phyloP scores from a whole-genome alignment of 2,888 invertebrate species.

The Pachydiplax longipennis region DNA sequence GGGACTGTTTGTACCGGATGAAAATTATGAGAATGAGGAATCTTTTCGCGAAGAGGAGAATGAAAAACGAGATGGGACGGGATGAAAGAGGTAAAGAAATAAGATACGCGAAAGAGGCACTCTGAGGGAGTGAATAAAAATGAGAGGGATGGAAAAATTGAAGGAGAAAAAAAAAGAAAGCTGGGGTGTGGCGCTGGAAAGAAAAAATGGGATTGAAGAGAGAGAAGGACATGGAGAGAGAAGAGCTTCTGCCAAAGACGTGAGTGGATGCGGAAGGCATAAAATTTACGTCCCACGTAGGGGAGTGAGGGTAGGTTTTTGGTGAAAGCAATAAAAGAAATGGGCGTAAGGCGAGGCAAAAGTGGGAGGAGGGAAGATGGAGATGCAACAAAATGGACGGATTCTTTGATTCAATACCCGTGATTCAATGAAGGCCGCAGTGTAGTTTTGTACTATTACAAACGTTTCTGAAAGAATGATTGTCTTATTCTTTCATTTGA shows the following conservation, averaged over 20 bases:
- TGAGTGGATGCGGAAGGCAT: slow-evolving; percentile 39
- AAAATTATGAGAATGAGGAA: neutral
- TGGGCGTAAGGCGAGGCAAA: neutral
- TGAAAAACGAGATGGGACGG: neutral
- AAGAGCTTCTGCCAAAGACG: slow-evolving; percentile 28
- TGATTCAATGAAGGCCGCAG: neutral
- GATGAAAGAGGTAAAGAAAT: neutral
- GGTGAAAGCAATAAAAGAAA: slow-evolving; percentile 45
- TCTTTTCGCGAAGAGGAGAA: too few species aligned
- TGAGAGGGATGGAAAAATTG: neutral
- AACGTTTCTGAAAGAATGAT: too few species aligned
- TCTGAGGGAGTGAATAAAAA: slow-evolving; percentile 34
- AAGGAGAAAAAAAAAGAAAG: slow-evolving; percentile 8
- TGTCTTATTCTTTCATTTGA: too few species aligned
- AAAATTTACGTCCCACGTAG: slow-evolving; percentile 43
- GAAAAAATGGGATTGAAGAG: neutral
- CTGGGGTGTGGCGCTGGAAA: neutral
- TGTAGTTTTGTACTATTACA: neutral
- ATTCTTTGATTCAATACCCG: neutral
- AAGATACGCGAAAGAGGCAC: neutral
- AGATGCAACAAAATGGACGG: neutral
- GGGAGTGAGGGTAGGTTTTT: slow-evolving; percentile 4
- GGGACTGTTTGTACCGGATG: neutral
- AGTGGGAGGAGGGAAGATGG: neutral
- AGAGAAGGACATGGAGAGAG: neutral